These are phyloP conservation scores for Nemotelus nigrinus DNA, from an alignment of 2,888 invertebrate genomes.

Conservation along the genomic window DNA sequence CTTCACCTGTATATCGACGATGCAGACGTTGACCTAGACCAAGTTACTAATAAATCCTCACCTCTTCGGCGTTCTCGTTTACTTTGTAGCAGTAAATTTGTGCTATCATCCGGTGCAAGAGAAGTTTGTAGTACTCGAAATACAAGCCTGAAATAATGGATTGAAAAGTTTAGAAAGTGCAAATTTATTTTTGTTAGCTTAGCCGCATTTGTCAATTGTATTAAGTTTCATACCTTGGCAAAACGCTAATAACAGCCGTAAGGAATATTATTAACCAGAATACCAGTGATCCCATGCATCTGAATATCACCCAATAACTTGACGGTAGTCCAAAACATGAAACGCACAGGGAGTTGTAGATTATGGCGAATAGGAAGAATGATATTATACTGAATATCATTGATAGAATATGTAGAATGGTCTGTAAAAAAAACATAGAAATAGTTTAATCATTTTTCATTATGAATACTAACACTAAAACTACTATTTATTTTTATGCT, in stretches of 20 bases:
- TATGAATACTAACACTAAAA: not conserved
- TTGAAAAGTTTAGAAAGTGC: constrained; percentile 3
- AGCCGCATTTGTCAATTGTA: not conserved
- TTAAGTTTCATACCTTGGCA: constrained; percentile 76
- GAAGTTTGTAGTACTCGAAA: constrained; percentile 76
- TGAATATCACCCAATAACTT: constrained; percentile 87
- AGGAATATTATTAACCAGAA: constrained; percentile 87
- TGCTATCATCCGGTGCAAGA: constrained; percentile 78
- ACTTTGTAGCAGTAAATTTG: constrained; percentile 73
- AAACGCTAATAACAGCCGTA: constrained; percentile 78
- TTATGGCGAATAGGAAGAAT: constrained; percentile 84
- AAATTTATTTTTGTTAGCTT: constrained; percentile 41
- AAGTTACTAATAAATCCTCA: constrained; percentile 72
- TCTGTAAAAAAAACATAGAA: constrained; percentile 69
- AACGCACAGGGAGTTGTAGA: constrained; percentile 85
- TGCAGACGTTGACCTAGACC: constrained; percentile 71
- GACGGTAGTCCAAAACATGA: constrained; percentile 85
- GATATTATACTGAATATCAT: constrained; percentile 80
- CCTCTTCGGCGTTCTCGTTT: constrained; percentile 69
- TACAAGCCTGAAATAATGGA: constrained; percentile 69
- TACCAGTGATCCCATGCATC: constrained; percentile 75
- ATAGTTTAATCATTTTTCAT: constrained; percentile 17
- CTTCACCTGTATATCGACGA: constrained; percentile 71
- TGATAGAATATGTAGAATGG: constrained; percentile 82
- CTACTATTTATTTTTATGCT: no score